These are phyloP conservation scores for Lutra lutra DNA, from an alignment of 2,797 vertebrate species.

Conservation along the genomic window DNA sequence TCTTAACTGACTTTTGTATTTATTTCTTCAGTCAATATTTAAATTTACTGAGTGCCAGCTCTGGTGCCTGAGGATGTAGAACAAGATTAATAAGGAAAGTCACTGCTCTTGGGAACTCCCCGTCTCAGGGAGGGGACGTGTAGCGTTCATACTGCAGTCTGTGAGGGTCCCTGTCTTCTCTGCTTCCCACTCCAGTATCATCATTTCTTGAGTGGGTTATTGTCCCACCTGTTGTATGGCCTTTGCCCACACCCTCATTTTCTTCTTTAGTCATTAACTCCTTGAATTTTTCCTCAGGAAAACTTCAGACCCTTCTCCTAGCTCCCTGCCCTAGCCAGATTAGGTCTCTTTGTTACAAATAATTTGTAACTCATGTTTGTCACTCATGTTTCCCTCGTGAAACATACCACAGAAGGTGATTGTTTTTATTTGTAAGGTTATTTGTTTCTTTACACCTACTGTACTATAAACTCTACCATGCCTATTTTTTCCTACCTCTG, in stretches of 20 bases:
- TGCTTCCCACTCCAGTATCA: background rate
- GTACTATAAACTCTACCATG: background rate
- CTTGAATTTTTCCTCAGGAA: background rate
- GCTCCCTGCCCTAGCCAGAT: background rate
- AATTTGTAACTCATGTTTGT: background rate
- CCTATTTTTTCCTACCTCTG: background rate
- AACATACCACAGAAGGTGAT: background rate
- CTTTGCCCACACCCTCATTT: background rate
- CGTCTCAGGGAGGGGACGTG: background rate
- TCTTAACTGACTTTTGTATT: background rate
- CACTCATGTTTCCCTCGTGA: background rate
- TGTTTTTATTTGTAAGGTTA: slow-evolving; percentile 18
- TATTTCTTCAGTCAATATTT: background rate
- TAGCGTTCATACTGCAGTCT: background rate
- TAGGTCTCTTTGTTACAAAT: background rate
- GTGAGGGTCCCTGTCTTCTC: background rate
- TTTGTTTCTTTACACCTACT: background rate
- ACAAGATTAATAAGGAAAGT: background rate
- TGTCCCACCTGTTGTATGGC: background rate
- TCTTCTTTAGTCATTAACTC: background rate
- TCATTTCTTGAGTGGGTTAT: background rate
- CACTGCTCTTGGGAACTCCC: background rate
- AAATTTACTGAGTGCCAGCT: background rate
- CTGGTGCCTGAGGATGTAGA: background rate
- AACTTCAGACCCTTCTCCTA: background rate